Evolutionary conservation across 37 sponge, comb jelly and placozoan genomes (phyloP).

Genomic region (Haliclona indistincta): DNA sequence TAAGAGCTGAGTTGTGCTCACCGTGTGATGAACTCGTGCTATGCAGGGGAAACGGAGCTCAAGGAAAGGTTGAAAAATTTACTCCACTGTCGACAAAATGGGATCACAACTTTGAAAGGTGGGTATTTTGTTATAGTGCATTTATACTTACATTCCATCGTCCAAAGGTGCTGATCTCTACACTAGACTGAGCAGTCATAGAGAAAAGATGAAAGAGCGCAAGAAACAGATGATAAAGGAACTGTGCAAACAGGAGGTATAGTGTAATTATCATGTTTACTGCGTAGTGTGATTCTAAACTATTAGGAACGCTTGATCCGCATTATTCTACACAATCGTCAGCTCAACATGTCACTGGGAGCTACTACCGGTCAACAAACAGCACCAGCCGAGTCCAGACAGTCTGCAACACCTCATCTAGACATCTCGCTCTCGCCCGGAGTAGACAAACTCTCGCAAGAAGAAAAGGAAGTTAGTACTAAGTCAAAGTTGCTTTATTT

Average conservation of each 20-base stretch:
- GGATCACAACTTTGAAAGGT: conserved; percentile 67
- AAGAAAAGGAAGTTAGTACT: conserved; percentile 70
- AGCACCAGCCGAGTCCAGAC: neutral
- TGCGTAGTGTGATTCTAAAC: neutral
- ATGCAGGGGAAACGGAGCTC: conserved; percentile 59
- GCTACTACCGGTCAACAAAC: too few species aligned
- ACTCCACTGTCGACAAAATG: conserved; percentile 60
- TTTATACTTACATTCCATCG: neutral
- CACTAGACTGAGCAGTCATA: conserved; percentile 23
- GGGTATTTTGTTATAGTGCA: too few species aligned
- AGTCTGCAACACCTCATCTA: conserved; percentile 3
- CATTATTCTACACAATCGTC: too few species aligned
- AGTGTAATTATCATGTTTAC: conserved; percentile 5
- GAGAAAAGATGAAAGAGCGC: conserved; percentile 18
- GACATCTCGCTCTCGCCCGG: conserved; percentile 59
- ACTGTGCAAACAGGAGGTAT: too few species aligned
- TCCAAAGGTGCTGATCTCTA: conserved; percentile 53
- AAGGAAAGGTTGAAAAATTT: conserved; percentile 36
- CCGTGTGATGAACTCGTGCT: neutral
- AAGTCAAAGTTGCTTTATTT: neutral
- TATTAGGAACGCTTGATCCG: neutral
- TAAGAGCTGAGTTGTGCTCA: neutral
- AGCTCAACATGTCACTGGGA: too few species aligned
- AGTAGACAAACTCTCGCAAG: conserved; percentile 48
- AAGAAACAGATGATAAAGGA: neutral